These are phyloP conservation scores for Tetranychus cinnabarinus DNA, from an alignment of 1,140 invertebrate genomes.

Conservation along the genomic window DNA sequence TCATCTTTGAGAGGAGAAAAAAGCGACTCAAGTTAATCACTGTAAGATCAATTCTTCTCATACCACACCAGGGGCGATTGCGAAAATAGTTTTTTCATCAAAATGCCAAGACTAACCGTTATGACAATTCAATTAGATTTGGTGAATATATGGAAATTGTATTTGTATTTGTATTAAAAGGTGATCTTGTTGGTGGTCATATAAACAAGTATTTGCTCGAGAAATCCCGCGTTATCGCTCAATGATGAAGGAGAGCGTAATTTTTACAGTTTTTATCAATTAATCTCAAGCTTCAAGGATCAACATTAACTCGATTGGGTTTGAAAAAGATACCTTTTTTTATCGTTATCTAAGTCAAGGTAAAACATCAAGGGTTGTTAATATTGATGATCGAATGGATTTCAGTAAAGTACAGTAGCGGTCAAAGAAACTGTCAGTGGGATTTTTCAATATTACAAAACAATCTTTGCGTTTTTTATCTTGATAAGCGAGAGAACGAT, in stretches of 20 bases:
- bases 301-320: conserved; percentile 28
- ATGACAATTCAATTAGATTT: too few relatives aligned
- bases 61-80: too few relatives aligned
- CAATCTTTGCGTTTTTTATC: too few relatives aligned
- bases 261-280: conserved; percentile 86
- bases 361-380: conserved; percentile 8
- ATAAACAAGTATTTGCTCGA: conserved; percentile 75
- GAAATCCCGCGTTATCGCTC: conserved; percentile 71
- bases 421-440: too few relatives aligned
- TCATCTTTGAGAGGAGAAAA: too few relatives aligned
- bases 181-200: conserved; percentile 57
- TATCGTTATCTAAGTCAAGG: conserved; percentile 55
- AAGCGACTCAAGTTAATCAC: too few relatives aligned
- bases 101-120: too few relatives aligned
- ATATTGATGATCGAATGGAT: conserved; percentile 22
- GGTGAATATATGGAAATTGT: too few relatives aligned
- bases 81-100: too few relatives aligned
- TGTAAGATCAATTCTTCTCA: too few relatives aligned
- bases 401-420: conserved; percentile 33
- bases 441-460: too few relatives aligned
- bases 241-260: conserved; percentile 62
- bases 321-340: conserved; percentile 37
- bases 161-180: conserved; percentile 33
- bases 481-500: too few relatives aligned
- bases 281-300: conserved; percentile 45